phyloP scores from a whole-genome alignment of 2,797 vertebrate genomes.

The Halcyon chelicuti region DNA sequence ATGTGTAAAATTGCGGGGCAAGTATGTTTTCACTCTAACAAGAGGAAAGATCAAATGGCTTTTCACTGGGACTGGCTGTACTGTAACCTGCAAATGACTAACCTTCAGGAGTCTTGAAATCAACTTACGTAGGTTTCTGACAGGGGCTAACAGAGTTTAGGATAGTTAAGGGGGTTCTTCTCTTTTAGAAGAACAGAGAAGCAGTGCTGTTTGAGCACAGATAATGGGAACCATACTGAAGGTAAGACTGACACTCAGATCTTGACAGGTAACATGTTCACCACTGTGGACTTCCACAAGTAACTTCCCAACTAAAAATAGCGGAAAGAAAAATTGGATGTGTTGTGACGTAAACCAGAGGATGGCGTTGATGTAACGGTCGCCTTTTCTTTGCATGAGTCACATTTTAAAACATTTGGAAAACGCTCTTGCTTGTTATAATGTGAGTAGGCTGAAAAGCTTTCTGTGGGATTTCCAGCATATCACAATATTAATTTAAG shows the following conservation, averaged over 20 bases:
- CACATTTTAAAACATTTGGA: background rate
- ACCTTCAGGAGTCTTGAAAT: background rate
- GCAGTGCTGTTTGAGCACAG: background rate
- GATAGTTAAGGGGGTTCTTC: background rate
- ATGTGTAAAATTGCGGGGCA: background rate
- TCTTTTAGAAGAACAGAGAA: background rate
- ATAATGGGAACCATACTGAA: background rate
- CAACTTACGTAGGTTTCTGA: background rate
- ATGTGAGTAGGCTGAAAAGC: background rate
- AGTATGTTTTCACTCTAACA: background rate
- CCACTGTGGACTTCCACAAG: background rate
- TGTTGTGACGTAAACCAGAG: background rate
- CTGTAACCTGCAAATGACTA: background rate
- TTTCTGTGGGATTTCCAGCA: background rate
- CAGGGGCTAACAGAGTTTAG: background rate
- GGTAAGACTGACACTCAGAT: background rate
- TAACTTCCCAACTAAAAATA: background rate
- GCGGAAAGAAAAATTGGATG: background rate
- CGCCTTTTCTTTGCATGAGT: background rate
- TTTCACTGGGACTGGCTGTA: background rate
- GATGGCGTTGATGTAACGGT: background rate
- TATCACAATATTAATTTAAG: slow-evolving; percentile 8
- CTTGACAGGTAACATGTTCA: background rate
- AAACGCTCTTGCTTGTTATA: background rate
- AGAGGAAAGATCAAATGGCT: background rate